Percentiles rank a stretch among this genome's conserved stretches.
These are phyloP conservation scores for Melanotaenia nigrans DNA, from an alignment of 2,797 vertebrate genomes.

Conservation along the genomic window DNA sequence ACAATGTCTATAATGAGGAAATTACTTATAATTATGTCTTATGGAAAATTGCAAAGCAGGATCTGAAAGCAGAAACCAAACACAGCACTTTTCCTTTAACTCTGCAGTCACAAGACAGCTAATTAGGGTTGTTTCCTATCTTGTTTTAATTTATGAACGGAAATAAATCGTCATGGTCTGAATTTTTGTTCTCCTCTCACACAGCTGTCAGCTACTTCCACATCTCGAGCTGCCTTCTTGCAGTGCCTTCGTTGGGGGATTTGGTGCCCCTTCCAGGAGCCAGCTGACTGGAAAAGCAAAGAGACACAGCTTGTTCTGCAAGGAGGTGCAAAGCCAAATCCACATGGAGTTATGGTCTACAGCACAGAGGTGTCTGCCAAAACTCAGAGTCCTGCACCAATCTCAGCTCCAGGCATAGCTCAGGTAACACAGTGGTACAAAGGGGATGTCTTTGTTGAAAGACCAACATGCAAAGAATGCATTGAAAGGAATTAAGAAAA, in stretches of 20 bases:
- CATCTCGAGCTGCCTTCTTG: constrained; percentile 82
- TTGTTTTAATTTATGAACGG: not conserved
- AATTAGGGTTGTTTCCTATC: not conserved
- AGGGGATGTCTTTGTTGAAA: constrained; percentile 27
- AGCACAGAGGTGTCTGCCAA: constrained; percentile 63
- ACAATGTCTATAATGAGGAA: not conserved
- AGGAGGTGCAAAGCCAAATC: constrained; percentile 84
- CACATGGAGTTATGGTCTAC: constrained; percentile 87
- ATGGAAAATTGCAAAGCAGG: not conserved
- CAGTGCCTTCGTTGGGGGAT: constrained; percentile 89
- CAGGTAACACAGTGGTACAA: constrained; percentile 58
- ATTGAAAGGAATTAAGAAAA: constrained; percentile 23
- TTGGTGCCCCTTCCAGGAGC: constrained; percentile 82
- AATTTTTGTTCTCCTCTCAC: constrained; percentile 25
- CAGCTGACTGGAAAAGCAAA: constrained; percentile 40
- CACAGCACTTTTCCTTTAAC: not conserved
- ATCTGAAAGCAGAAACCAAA: not conserved
- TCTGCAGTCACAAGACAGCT: not conserved
- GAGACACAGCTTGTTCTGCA: constrained; percentile 84
- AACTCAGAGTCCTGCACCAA: constrained; percentile 51
- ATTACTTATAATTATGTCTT: not conserved
- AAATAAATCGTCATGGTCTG: not conserved
- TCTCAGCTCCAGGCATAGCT: constrained; percentile 39
- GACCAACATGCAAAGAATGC: constrained; percentile 28
- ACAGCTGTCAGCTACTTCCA: constrained; percentile 76